Evolutionary conservation across 1,140 invertebrate genomes (phyloP).

Genomic region (Hyles euphorbiae): DNA sequence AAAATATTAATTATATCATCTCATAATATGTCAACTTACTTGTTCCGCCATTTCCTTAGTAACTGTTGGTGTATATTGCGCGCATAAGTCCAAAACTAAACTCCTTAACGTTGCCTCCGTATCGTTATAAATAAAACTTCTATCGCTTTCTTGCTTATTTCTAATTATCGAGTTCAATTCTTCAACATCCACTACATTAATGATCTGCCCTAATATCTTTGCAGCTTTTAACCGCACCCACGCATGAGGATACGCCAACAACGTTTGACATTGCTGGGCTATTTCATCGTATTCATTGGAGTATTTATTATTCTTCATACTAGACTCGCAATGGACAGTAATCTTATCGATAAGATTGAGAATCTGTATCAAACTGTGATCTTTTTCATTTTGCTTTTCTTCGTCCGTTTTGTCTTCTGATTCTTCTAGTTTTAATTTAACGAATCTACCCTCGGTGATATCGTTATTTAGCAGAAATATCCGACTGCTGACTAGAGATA

Average conservation of each 20-base stretch:
- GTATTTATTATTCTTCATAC: constrained; percentile 63
- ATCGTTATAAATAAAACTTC: constrained; percentile 79
- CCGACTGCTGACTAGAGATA: constrained; percentile 75
- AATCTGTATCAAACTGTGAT: constrained; percentile 76
- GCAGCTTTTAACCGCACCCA: constrained; percentile 84
- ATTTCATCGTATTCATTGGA: constrained; percentile 74
- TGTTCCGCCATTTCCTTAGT: constrained; percentile 80
- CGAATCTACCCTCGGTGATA: constrained; percentile 65
- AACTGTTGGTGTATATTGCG: constrained; percentile 81
- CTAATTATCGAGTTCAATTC: constrained; percentile 75
- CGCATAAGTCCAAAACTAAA: constrained; percentile 83
- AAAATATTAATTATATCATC: no score
- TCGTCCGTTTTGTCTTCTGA: constrained; percentile 53
- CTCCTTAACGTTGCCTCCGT: constrained; percentile 79
- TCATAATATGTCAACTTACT: constrained; percentile 46
- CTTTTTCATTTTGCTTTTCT: constrained; percentile 69
- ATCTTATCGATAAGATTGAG: constrained; percentile 75
- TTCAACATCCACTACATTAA: constrained; percentile 78
- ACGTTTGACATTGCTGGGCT: constrained; percentile 83
- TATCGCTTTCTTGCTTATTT: constrained; percentile 59
- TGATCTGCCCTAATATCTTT: constrained; percentile 84
- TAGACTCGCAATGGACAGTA: constrained; percentile 62
- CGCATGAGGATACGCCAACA: constrained; percentile 78
- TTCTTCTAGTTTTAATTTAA: constrained; percentile 52
- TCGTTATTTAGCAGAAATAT: constrained; percentile 56